A percentile compares a stretch with the other conserved stretches of the same genome.
Conservation (phyloP, 2,113 vertebrate genomes). For the Oxyruncus cristatus region DNA sequence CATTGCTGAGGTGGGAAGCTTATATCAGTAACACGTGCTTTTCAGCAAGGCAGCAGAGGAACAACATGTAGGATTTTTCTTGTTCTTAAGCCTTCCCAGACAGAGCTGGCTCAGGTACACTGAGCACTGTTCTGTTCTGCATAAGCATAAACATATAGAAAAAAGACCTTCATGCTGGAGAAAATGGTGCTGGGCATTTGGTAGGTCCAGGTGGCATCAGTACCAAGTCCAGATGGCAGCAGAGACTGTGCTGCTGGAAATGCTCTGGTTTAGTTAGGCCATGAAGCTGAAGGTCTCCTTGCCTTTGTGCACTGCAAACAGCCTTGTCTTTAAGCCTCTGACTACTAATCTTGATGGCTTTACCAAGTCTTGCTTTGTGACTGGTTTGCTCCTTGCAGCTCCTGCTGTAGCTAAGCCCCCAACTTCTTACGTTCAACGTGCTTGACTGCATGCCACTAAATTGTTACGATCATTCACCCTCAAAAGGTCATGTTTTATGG, state of each 20-base stretch:
- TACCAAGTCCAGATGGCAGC: not conserved
- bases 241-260: not conserved
- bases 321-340: not conserved
- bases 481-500: not conserved
- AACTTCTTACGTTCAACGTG: not conserved
- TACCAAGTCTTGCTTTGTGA: not conserved
- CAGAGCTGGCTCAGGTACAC: not conserved
- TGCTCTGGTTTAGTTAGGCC: not conserved
- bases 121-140: not conserved
- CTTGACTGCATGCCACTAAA: not conserved
- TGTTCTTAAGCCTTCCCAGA: not conserved
- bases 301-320: not conserved
- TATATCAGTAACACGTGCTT: not conserved
- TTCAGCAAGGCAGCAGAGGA: not conserved
- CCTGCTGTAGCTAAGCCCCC: not conserved
- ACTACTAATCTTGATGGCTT: not conserved
- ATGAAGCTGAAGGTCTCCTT: not conserved
- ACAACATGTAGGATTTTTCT: not conserved
- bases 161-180: not conserved
- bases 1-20: constrained; percentile 7
- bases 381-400: not conserved
- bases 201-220: not conserved
- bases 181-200: not conserved
- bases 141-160: rapidly evolving
- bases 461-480: not conserved